Conservation (phyloP, 2,888 invertebrate genomes). For the Ophraella communa region DNA sequence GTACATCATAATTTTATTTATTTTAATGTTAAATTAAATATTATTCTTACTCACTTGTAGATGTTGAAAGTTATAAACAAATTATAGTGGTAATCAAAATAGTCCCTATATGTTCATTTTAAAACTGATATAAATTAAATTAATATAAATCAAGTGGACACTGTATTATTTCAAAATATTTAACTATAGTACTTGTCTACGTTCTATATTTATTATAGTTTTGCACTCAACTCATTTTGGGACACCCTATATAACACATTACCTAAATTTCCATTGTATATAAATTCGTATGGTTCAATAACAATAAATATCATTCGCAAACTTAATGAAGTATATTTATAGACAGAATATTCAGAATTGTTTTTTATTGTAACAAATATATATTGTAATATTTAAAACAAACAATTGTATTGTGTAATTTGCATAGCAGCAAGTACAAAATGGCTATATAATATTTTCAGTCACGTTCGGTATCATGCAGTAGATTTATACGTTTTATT, state of each 20-base stretch:
- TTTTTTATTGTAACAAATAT: background rate
- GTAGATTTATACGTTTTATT: background rate
- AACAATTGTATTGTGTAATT: background rate
- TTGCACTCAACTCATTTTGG: background rate
- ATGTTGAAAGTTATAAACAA: too few species aligned
- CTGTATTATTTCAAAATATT: too few species aligned
- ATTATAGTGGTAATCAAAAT: too few species aligned
- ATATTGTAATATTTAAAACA: background rate
- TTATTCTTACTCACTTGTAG: too few species aligned
- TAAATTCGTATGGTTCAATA: background rate
- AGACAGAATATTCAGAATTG: background rate
- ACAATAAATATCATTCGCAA: background rate
- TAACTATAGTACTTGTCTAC: too few species aligned
- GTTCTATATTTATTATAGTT: background rate
- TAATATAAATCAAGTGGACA: too few species aligned
- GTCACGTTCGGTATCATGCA: slow-evolving; percentile 9
- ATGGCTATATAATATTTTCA: background rate
- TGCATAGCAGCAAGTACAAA: slow-evolving; percentile 4
- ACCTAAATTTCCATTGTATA: background rate
- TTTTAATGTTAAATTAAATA: too few species aligned
- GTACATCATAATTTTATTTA: too few species aligned
- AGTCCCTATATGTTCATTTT: too few species aligned
- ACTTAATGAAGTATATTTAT: background rate
- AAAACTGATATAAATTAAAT: too few species aligned
- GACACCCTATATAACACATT: background rate